Evolutionary conservation across 2,888 invertebrate genomes (phyloP).

Genomic region (Drosophila borealis): DNA sequence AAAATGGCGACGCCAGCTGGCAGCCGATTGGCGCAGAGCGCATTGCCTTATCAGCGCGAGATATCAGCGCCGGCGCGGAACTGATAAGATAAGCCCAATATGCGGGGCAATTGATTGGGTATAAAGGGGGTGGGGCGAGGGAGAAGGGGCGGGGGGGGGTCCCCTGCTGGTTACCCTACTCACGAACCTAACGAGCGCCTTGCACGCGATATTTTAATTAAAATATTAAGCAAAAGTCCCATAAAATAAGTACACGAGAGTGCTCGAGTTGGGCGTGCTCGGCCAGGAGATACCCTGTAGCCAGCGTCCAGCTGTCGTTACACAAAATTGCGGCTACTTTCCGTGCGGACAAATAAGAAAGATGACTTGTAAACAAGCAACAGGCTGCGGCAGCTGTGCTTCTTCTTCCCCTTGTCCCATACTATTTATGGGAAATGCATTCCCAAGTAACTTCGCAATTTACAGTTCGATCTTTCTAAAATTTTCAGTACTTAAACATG

Average conservation of each 20-base stretch:
- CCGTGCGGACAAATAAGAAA: too few relatives aligned
- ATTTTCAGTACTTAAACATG: too few relatives aligned
- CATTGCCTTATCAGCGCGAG: constrained; percentile 55
- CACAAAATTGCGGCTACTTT: too few relatives aligned
- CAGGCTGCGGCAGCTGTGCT: too few relatives aligned
- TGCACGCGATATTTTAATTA: constrained; percentile 75
- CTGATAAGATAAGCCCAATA: constrained; percentile 66
- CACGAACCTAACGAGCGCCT: constrained; percentile 25
- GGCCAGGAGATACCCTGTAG: too few relatives aligned
- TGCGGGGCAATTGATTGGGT: constrained; percentile 10
- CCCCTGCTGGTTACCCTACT: not conserved
- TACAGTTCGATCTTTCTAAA: too few relatives aligned
- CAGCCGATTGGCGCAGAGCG: constrained; percentile 59
- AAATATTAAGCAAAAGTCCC: constrained; percentile 47
- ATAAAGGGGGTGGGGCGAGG: not conserved
- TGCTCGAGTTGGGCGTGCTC: too few relatives aligned
- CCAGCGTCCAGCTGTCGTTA: too few relatives aligned
- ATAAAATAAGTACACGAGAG: constrained; percentile 14
- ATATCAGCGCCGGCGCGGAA: constrained; percentile 64
- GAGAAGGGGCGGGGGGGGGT: not conserved
- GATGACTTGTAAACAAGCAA: too few relatives aligned
- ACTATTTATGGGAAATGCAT: too few relatives aligned
- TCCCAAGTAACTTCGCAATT: too few relatives aligned
- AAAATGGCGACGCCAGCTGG: constrained; percentile 68
- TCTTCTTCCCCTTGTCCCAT: too few relatives aligned